Evolutionary conservation across 2,113 vertebrate genomes (phyloP).

Genomic region (Morone saxatilis): DNA sequence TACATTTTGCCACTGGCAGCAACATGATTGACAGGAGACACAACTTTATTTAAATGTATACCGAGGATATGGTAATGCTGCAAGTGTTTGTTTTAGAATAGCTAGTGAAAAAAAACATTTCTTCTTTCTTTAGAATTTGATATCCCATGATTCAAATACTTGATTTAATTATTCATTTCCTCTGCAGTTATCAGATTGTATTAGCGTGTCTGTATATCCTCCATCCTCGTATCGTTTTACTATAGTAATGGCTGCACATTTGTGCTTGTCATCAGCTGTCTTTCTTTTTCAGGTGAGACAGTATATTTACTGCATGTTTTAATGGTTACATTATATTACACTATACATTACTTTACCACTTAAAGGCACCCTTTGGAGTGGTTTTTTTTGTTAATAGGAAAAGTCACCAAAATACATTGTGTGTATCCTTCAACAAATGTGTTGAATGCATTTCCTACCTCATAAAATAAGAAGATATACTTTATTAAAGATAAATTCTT

Average conservation of each 20-base stretch:
- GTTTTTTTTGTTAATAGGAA: neutral
- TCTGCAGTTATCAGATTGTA: neutral
- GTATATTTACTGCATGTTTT: neutral
- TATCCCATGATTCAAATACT: neutral
- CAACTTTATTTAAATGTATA: constrained; percentile 23
- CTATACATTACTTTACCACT: neutral
- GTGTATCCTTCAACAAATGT: neutral
- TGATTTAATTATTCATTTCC: constrained; percentile 12
- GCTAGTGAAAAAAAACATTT: neutral
- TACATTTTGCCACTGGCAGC: constrained; percentile 24
- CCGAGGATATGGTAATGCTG: neutral
- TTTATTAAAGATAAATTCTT: too few relatives aligned
- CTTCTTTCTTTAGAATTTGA: neutral
- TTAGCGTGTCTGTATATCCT: neutral
- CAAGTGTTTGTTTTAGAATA: neutral
- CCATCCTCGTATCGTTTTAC: neutral
- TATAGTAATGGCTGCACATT: neutral
- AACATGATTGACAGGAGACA: constrained; percentile 10
- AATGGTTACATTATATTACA: neutral
- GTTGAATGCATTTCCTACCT: neutral
- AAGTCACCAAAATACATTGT: neutral
- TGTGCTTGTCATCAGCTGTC: neutral
- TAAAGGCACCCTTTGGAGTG: too few relatives aligned
- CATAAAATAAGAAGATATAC: neutral
- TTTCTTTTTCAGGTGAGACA: neutral